Evolutionary conservation across 2,888 invertebrate genomes (phyloP), one percentile per base, ranked within the genome.

Genomic region (Limenitis camilla): DNA sequence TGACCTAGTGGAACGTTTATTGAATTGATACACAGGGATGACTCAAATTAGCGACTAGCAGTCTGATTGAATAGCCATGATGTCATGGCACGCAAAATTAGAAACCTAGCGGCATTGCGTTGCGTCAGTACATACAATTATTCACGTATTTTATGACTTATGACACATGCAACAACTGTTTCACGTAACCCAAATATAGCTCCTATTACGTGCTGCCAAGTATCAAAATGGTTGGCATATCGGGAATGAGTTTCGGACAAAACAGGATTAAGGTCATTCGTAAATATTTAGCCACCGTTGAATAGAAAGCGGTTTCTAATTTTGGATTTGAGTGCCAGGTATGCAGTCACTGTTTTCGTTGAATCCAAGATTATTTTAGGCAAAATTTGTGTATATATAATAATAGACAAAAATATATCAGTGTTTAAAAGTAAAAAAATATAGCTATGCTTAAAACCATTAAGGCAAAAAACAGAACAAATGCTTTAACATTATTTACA

Each of bases 71-170:
- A 55, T 55, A 45, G 42, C 45, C 41, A 55, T 68, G 68, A 68
- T 62, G 63, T 68, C 67, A 66, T 63, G 46, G 49, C 40, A 42
- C 42, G 53, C 61, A 53, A 58, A 65, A 64, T 66, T 66, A 66
- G 64, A 66, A 66, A 66, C 51, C 59, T 58, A 58, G 52, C 57
- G 49, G 60, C 56, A 52, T 50, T 50, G 55, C 42, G 47, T 39
- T 52, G 40, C 39, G 52, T 63, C 50, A 40, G 29, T 43, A 52
- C 55, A 50, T 50, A 51, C 47, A 49, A 70, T 76, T 59, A 62
- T 60, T 60, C 61, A 58, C 47, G 50, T 59, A 58, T 61, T 65
- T 65, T 64, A 65, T 52, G 69, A 59, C 61, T 60, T 59, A 57
- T 59, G 61, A 59, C 58, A 65, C 58, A 61, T 59, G 47, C 52